Conservation (phyloP, 2,888 invertebrate genomes). For the Polydrusus cervinus region DNA sequence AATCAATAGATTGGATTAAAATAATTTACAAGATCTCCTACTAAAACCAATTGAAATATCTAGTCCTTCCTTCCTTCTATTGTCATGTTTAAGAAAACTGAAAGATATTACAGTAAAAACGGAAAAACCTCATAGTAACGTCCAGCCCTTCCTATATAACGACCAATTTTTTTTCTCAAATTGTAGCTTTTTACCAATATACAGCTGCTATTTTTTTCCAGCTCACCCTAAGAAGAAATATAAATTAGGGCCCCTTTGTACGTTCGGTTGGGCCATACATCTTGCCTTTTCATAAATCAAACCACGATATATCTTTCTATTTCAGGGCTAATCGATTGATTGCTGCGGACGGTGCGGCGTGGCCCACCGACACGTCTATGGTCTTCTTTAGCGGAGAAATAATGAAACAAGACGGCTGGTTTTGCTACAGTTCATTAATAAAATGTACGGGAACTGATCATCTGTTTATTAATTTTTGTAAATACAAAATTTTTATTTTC, state of each 20-base stretch:
- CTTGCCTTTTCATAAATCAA: conserved; percentile 47
- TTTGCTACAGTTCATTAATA: conserved; percentile 5
- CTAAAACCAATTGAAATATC: no score
- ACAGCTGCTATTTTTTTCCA: conserved; percentile 16
- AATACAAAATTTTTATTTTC: no score
- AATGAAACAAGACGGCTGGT: conserved; percentile 10
- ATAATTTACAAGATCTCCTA: no score
- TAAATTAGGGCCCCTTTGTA: conserved; percentile 37
- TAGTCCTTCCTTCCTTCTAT: no score
- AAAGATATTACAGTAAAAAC: no score
- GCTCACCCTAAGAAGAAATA: conserved; percentile 31
- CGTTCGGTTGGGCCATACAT: conserved; percentile 22
- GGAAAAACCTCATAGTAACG: no score
- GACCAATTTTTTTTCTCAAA: conserved; percentile 25
- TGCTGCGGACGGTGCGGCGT: conserved; percentile 32
- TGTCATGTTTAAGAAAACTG: no score
- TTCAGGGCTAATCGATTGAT: conserved; percentile 42
- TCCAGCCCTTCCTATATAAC: neutral
- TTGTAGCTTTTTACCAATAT: conserved; percentile 35
- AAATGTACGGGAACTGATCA: neutral
- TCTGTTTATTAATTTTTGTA: no score
- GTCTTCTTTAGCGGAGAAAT: neutral
- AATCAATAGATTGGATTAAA: no score
- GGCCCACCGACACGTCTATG: conserved; percentile 4
- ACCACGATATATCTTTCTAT: conserved; percentile 42